Conservation (phyloP, 2,888 invertebrate genomes). For the Trisateles emortualis region DNA sequence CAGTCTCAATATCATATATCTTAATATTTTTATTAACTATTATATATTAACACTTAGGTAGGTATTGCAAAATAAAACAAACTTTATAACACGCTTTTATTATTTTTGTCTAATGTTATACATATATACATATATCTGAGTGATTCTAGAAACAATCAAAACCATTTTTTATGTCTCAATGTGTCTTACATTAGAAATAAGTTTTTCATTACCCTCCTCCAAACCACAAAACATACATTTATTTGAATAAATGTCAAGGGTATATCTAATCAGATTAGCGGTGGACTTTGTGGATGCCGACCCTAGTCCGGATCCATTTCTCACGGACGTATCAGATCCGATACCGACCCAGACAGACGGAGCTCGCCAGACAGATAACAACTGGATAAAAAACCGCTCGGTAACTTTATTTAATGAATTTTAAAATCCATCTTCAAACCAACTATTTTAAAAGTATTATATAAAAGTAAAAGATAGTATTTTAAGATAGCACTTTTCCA, state of each 20-base stretch:
- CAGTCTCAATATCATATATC: no score
- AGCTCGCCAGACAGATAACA: constrained; percentile 24
- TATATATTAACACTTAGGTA: no score
- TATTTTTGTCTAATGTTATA: no score
- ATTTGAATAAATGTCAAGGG: constrained; percentile 36
- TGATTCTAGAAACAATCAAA: no score
- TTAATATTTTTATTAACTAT: no score
- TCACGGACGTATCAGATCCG: constrained; percentile 38
- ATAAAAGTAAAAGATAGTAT: no score
- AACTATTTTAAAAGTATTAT: neutral
- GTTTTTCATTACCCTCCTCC: neutral
- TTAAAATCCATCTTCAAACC: neutral
- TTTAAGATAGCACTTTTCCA: no score
- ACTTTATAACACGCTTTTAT: no score
- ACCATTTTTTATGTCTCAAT: no score
- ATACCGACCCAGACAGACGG: constrained; percentile 23
- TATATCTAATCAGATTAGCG: constrained; percentile 33
- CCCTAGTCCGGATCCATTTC: constrained; percentile 30
- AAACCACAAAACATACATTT: constrained; percentile 7
- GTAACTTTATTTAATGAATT: constrained; percentile 23
- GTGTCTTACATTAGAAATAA: neutral
- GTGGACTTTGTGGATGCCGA: constrained; percentile 1
- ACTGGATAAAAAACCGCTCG: constrained; percentile 14
- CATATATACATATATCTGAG: no score
- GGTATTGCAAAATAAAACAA: no score